phyloP scores from a whole-genome alignment of 2,113 vertebrate genomes.

The Phodopus roborovskii region DNA sequence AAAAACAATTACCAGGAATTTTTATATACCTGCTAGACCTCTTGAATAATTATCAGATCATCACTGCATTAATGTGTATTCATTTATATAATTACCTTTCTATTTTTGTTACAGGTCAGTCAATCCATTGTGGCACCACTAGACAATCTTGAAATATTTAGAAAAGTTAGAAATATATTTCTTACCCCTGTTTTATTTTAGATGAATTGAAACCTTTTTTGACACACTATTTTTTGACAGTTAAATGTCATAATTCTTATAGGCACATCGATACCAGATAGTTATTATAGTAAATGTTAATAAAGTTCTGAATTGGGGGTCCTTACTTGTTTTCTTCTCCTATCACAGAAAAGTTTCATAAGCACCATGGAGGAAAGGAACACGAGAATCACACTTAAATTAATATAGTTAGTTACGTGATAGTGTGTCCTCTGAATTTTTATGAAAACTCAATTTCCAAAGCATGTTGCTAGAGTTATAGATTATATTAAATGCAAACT shows the following conservation, averaged over 20 bases:
- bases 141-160: slow-evolving; percentile 10
- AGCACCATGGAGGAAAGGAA: slow-evolving; percentile 17
- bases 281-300: background rate
- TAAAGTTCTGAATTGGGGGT: background rate
- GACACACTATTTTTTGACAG: slow-evolving; percentile 6
- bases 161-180: slow-evolving; percentile 47
- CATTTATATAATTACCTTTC: slow-evolving; percentile 43
- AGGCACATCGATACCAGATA: background rate
- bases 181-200: slow-evolving; percentile 28
- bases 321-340: background rate
- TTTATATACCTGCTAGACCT: slow-evolving; percentile 17
- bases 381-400: slow-evolving; percentile 47
- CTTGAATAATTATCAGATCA: slow-evolving; percentile 47
- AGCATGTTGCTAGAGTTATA: slow-evolving; percentile 51
- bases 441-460: slow-evolving; percentile 49
- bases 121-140: background rate
- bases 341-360: slow-evolving; percentile 4
- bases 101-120: slow-evolving; percentile 42
- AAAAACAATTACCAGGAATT: slow-evolving; percentile 45
- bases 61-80: slow-evolving; percentile 43
- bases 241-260: slow-evolving; percentile 40
- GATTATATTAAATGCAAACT: slow-evolving; percentile 44
- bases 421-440: slow-evolving; percentile 8
- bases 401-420: background rate
- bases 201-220: slow-evolving; percentile 47